Evolutionary conservation across 2,113 vertebrate genomes (phyloP).

Genomic region (Progne subis): DNA sequence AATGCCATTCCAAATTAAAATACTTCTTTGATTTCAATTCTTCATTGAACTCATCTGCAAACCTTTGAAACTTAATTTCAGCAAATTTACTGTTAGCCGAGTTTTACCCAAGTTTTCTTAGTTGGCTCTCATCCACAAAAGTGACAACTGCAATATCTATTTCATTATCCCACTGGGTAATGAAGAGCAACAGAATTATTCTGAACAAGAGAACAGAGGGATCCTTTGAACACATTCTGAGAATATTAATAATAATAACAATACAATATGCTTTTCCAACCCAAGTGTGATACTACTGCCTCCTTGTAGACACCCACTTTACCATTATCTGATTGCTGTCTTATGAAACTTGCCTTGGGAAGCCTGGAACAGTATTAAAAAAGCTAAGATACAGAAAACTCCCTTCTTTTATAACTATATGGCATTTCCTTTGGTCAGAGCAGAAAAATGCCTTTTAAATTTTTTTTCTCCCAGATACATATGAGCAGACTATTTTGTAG

Average conservation of each 20-base stretch:
- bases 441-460: not conserved
- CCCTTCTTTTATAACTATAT: not conserved
- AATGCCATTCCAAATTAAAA: not conserved
- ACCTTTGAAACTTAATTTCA: not conserved
- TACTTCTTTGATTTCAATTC: not conserved
- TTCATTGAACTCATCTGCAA: not conserved
- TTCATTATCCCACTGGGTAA: not conserved
- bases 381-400: not conserved
- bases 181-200: not conserved
- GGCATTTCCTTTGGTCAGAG: not conserved
- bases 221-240: not conserved
- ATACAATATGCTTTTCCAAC: not conserved
- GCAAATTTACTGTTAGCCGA: not conserved
- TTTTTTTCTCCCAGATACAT: not conserved
- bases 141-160: not conserved
- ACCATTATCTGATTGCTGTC: not conserved
- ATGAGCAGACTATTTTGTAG: not conserved
- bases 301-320: not conserved
- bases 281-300: not conserved
- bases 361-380: not conserved
- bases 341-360: not conserved
- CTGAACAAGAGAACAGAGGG: not conserved
- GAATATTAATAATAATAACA: not conserved
- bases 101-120: not conserved
- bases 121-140: not conserved